These are phyloP conservation scores for Picathartes gymnocephalus DNA, from an alignment of 2,113 vertebrate genomes.

Conservation along the genomic window DNA sequence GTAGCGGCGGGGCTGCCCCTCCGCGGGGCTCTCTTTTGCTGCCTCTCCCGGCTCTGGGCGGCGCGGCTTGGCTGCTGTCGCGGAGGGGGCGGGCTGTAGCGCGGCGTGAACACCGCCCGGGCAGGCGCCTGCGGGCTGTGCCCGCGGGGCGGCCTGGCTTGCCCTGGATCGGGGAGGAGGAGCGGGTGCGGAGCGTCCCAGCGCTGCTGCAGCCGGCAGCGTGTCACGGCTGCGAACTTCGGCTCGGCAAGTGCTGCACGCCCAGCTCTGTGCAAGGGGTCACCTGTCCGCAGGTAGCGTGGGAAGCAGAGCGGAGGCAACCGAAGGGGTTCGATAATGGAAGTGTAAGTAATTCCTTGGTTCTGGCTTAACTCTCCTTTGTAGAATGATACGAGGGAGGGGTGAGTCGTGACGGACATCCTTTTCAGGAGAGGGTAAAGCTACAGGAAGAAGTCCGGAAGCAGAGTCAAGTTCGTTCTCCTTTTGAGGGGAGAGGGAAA, in stretches of 20 bases:
- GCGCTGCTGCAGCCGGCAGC: background rate
- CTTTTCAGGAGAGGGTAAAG: background rate
- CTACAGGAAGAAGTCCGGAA: fast-evolving
- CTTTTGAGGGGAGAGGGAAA: background rate
- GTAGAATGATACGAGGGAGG: background rate
- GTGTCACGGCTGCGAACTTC: fast-evolving
- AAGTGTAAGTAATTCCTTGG: background rate
- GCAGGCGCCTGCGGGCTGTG: background rate
- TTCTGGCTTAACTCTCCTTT: background rate
- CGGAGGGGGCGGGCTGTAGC: background rate
- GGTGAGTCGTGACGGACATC: fast-evolving
- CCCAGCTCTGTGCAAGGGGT: fast-evolving
- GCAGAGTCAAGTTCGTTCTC: background rate
- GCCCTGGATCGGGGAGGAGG: fast-evolving
- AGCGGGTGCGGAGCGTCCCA: background rate
- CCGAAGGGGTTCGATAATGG: fast-evolving
- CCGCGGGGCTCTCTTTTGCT: background rate
- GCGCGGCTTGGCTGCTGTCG: background rate
- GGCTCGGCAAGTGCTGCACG: fast-evolving
- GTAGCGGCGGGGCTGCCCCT: background rate
- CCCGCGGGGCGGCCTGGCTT: background rate
- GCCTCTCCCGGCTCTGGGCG: background rate
- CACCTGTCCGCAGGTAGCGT: fast-evolving
- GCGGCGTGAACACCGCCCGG: fast-evolving
- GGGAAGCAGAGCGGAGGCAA: background rate